These are phyloP conservation scores for Villa cingulata DNA, from an alignment of 2,888 invertebrate genomes.

Conservation along the genomic window DNA sequence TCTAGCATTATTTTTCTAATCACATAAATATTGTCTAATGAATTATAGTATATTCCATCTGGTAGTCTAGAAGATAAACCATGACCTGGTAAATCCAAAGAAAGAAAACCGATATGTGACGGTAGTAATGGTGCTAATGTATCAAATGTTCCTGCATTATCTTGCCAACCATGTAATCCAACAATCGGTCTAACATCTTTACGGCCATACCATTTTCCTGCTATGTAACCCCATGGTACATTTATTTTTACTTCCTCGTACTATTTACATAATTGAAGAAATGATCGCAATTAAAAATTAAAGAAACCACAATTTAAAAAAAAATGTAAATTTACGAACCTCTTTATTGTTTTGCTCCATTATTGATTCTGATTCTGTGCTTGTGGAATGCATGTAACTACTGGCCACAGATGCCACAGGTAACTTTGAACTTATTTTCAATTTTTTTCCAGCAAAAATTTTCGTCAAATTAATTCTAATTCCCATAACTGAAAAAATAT, in stretches of 20 bases:
- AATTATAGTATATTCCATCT: conserved; percentile 39
- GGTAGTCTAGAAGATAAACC: conserved; percentile 56
- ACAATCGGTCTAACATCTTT: conserved; percentile 48
- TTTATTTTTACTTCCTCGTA: conserved; percentile 53
- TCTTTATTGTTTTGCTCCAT: no score
- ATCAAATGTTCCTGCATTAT: conserved; percentile 67
- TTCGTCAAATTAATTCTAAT: no score
- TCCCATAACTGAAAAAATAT: no score
- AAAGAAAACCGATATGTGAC: conserved; percentile 40
- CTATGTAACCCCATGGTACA: conserved; percentile 53
- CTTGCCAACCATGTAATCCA: conserved; percentile 65
- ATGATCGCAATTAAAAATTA: background rate
- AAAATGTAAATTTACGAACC: no score
- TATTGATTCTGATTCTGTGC: no score
- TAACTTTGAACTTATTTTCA: no score
- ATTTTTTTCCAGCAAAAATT: no score
- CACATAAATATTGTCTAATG: conserved; percentile 34
- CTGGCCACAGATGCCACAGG: no score
- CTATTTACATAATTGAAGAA: conserved; percentile 17
- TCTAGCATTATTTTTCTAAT: conserved; percentile 46
- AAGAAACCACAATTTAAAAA: no score
- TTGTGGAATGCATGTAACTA: no score
- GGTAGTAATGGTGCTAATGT: conserved; percentile 47
- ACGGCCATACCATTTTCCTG: conserved; percentile 58
- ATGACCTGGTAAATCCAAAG: conserved; percentile 58